Conservation (phyloP, 1,140 invertebrate genomes). For the Megathymus violae region DNA sequence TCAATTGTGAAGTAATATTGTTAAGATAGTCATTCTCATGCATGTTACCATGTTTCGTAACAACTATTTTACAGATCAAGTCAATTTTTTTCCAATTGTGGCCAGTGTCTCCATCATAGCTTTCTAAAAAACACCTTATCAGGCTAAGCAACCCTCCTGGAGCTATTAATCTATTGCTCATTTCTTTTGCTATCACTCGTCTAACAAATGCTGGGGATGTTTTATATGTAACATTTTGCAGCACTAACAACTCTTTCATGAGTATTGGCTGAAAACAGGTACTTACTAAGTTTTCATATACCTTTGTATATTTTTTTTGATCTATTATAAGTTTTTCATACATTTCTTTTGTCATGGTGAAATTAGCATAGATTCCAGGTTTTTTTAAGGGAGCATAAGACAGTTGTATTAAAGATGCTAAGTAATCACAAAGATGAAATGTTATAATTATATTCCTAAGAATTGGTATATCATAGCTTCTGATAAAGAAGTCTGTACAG, state of each 20-base stretch:
- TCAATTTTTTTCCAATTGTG: constrained; percentile 88
- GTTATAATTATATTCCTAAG: constrained; percentile 79
- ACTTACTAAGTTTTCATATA: constrained; percentile 83
- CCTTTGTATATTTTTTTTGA: constrained; percentile 80
- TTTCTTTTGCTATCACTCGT: constrained; percentile 84
- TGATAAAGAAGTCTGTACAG: constrained; percentile 66
- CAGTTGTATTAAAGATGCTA: constrained; percentile 89
- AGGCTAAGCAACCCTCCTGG: constrained; percentile 86
- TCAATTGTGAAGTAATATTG: constrained; percentile 82
- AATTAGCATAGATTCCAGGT: constrained; percentile 77
- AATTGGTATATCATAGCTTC: constrained; percentile 63
- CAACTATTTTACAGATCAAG: constrained; percentile 86
- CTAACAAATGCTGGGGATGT: constrained; percentile 87
- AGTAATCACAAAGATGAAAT: constrained; percentile 81
- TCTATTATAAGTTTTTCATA: constrained; percentile 83
- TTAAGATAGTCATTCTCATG: constrained; percentile 83
- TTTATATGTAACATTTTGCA: constrained; percentile 84
- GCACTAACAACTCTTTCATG: constrained; percentile 88
- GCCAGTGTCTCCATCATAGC: constrained; percentile 81
- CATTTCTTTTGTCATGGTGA: constrained; percentile 82
- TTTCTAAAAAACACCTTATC: constrained; percentile 86
- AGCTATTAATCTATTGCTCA: constrained; percentile 84
- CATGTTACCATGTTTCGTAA: constrained; percentile 81
- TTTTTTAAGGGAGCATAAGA: constrained; percentile 86
- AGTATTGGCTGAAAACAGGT: constrained; percentile 85